Percentiles rank a stretch among this genome's conserved stretches.
Evolutionary conservation across 2,888 invertebrate species (phyloP).

Genomic region (Alitta virens): DNA sequence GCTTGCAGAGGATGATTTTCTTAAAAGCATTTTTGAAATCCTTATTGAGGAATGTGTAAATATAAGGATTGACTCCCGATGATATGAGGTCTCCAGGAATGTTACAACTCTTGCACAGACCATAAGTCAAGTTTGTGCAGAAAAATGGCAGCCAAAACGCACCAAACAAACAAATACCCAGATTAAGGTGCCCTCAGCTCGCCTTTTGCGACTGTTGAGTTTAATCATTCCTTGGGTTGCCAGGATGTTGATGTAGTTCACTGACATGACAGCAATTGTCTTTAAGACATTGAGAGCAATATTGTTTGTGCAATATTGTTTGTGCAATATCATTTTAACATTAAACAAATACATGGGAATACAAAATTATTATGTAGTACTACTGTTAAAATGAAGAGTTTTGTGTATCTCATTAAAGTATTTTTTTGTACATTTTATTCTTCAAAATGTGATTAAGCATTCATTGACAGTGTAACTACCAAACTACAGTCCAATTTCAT

Average conservation of each 20-base stretch:
- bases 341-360: too few relatives aligned
- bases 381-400: too few relatives aligned
- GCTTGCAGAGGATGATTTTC: slow-evolving; percentile 22
- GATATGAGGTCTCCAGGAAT: slow-evolving; percentile 27
- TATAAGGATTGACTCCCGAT: slow-evolving; percentile 34
- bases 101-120: slow-evolving; percentile 27
- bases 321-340: too few relatives aligned
- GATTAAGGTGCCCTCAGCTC: slow-evolving; percentile 31
- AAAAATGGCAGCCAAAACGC: slow-evolving; percentile 33
- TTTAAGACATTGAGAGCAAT: too few relatives aligned
- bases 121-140: slow-evolving; percentile 29
- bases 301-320: too few relatives aligned
- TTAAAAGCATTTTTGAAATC: slow-evolving; percentile 31
- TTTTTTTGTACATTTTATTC: too few relatives aligned
- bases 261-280: too few relatives aligned
- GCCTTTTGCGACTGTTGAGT: slow-evolving; percentile 26
- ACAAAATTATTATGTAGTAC: too few relatives aligned
- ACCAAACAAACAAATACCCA: slow-evolving; percentile 34
- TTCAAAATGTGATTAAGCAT: too few relatives aligned
- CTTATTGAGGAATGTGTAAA: slow-evolving; percentile 31
- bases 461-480: too few relatives aligned
- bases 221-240: slow-evolving; percentile 21
- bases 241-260: slow-evolving; percentile 22
- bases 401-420: too few relatives aligned
- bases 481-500: too few relatives aligned